phyloP scores from a whole-genome alignment of 2,113 vertebrate genomes.

The Dicerorhinus sumatrensis region DNA sequence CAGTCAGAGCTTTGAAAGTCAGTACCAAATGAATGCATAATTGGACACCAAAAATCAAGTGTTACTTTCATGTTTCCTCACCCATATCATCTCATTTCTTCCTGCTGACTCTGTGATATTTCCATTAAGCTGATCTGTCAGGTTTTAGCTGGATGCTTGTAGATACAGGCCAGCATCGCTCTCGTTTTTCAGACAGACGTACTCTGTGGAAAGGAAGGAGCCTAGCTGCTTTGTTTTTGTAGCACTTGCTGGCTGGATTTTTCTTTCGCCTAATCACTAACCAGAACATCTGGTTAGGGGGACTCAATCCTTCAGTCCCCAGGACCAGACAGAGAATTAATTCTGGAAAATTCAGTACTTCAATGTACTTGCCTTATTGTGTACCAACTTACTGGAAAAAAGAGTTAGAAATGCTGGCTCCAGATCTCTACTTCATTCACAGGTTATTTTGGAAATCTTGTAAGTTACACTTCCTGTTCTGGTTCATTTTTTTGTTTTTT shows the following conservation, averaged over 20 bases:
- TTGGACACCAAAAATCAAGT: conserved; percentile 83
- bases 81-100: conserved; percentile 72
- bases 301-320: conserved; percentile 51
- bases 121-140: conserved; percentile 63
- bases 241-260: conserved; percentile 70
- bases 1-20: conserved; percentile 69
- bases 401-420: conserved; percentile 60
- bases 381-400: conserved; percentile 51
- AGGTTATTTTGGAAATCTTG: conserved; percentile 65
- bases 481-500: neutral
- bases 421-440: conserved; percentile 51
- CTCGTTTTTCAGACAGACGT: conserved; percentile 4
- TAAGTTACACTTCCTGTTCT: conserved; percentile 58
- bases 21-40: conserved; percentile 76
- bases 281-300: conserved; percentile 69
- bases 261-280: conserved; percentile 69
- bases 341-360: conserved; percentile 79
- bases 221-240: conserved; percentile 57
- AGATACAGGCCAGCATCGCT: conserved; percentile 5
- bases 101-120: conserved; percentile 66
- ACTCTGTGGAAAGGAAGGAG: conserved; percentile 59
- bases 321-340: conserved; percentile 66
- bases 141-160: neutral
- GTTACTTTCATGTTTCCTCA: conserved; percentile 80
- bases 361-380: conserved; percentile 82